Evolutionary conservation across 2,797 vertebrate species (phyloP).

Genomic region (Pangasius krempfi): DNA sequence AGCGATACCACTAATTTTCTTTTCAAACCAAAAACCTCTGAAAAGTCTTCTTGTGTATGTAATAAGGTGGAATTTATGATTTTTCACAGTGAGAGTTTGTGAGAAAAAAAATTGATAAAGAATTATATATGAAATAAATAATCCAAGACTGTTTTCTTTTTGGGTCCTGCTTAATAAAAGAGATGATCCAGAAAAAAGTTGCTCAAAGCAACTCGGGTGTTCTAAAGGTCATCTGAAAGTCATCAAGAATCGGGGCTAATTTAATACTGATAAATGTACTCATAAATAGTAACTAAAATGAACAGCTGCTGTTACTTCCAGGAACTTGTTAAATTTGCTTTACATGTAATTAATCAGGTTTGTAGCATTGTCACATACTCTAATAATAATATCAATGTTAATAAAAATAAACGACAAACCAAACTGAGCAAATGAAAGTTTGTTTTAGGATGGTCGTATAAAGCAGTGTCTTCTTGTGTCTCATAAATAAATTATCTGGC

Average conservation of each 20-base stretch:
- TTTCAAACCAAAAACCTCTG: not conserved
- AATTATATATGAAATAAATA: not conserved
- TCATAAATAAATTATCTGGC: not conserved
- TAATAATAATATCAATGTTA: too few relatives aligned
- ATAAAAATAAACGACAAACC: too few relatives aligned
- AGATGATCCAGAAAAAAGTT: not conserved
- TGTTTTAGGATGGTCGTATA: too few relatives aligned
- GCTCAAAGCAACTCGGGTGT: not conserved
- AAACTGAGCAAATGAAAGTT: too few relatives aligned
- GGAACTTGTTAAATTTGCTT: too few relatives aligned
- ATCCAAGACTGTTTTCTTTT: not conserved
- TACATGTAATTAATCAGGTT: too few relatives aligned
- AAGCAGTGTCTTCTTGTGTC: not conserved
- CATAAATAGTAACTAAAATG: not conserved
- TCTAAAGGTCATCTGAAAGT: not conserved
- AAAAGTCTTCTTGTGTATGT: not conserved
- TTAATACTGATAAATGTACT: not conserved
- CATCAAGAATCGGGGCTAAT: not conserved
- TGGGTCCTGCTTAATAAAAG: not conserved
- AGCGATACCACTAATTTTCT: not conserved
- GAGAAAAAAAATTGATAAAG: not conserved
- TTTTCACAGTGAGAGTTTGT: not conserved
- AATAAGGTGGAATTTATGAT: not conserved
- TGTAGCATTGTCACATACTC: too few relatives aligned
- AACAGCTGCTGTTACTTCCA: not conserved